phyloP scores from a whole-genome alignment of 1,140 invertebrate genomes.

The Diachasmimorpha longicaudata region DNA sequence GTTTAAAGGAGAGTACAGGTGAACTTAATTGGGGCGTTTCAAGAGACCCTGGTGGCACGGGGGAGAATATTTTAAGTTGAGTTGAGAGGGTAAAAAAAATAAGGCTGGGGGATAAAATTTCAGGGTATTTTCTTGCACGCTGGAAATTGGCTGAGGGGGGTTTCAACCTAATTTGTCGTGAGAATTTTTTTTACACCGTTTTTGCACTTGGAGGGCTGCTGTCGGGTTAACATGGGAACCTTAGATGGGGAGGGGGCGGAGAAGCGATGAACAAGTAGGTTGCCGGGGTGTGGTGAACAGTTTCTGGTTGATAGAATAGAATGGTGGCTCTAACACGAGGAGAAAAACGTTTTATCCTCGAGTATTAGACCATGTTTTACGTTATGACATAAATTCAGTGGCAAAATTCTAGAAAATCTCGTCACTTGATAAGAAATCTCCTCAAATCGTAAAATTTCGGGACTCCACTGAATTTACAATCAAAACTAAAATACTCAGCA shows the following conservation, averaged over 20 bases:
- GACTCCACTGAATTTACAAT: too few species aligned
- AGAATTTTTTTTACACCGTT: not conserved
- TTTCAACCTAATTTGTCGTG: slow-evolving; percentile 19
- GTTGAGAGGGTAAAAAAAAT: not conserved
- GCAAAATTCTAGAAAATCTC: too few species aligned
- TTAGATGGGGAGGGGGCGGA: not conserved
- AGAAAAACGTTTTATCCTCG: too few species aligned
- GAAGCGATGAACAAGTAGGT: not conserved
- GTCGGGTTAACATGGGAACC: not conserved
- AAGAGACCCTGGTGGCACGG: slow-evolving; percentile 12
- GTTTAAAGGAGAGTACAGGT: slow-evolving; percentile 5
- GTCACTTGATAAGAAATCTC: too few species aligned
- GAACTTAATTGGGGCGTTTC: slow-evolving; percentile 24
- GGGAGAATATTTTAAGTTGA: slow-evolving; percentile 17
- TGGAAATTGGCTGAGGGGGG: slow-evolving; percentile 16
- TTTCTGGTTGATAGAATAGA: too few species aligned
- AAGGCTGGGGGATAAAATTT: slow-evolving; percentile 18
- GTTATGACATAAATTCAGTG: too few species aligned
- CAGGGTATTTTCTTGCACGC: slow-evolving; percentile 7
- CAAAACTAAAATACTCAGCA: too few species aligned
- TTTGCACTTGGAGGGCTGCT: not conserved
- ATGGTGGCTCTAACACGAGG: too few species aligned
- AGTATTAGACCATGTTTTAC: too few species aligned
- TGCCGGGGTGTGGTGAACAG: not conserved
- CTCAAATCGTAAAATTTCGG: too few species aligned